These are phyloP conservation scores for Phortica okadai DNA, from an alignment of 2,888 invertebrate species.

Conservation along the genomic window DNA sequence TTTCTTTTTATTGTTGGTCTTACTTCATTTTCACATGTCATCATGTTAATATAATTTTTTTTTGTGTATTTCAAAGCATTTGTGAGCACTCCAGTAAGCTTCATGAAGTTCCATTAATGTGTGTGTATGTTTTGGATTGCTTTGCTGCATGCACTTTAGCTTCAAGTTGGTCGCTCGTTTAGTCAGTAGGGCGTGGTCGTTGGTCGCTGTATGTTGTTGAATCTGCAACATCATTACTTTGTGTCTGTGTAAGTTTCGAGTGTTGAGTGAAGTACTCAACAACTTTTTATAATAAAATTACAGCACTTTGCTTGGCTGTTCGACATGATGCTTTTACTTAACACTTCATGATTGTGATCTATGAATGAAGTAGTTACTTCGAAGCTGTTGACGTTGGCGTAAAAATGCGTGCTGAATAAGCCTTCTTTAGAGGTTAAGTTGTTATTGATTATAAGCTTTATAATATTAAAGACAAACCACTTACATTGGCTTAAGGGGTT, in stretches of 20 bases:
- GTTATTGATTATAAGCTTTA: not conserved
- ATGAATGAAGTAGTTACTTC: not conserved
- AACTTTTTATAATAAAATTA: constrained; percentile 29
- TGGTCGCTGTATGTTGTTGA: not conserved
- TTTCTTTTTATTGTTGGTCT: too few relatives aligned
- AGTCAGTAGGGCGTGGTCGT: not conserved
- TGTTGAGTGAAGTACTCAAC: constrained; percentile 5
- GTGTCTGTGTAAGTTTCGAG: not conserved
- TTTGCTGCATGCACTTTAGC: not conserved
- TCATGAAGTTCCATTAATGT: constrained; percentile 11
- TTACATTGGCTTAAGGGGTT: too few relatives aligned
- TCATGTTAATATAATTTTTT: constrained; percentile 10
- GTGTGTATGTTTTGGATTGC: not conserved
- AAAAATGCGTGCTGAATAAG: not conserved
- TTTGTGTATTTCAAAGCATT: not conserved
- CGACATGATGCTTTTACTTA: not conserved
- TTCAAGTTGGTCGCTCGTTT: not conserved
- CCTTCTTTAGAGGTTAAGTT: not conserved
- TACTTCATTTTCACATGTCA: constrained; percentile 22
- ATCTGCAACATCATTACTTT: not conserved
- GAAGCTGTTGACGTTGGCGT: not conserved
- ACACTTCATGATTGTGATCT: not conserved
- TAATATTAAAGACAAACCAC: too few relatives aligned
- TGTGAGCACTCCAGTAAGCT: not conserved
- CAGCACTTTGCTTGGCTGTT: not conserved